Conservation (phyloP, 2,888 invertebrate species). For the Myopa testacea region DNA sequence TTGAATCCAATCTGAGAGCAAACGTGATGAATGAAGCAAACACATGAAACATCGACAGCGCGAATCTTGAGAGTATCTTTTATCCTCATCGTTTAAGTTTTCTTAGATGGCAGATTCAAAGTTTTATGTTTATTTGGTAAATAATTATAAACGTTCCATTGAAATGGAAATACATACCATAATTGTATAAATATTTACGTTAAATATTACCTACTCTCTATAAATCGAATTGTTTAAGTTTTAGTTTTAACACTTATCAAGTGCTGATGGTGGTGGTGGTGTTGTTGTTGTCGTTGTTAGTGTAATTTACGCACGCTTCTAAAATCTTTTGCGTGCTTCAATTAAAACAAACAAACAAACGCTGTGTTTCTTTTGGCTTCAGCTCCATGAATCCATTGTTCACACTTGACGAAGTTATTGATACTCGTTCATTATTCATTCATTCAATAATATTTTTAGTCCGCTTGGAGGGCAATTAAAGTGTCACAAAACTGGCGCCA, state of each 20-base stretch:
- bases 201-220: too few relatives aligned
- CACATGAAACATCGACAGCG: too few relatives aligned
- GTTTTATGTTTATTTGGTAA: too few relatives aligned
- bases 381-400: conserved; percentile 13
- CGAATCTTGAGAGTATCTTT: not conserved
- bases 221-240: too few relatives aligned
- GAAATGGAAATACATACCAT: too few relatives aligned
- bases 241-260: too few relatives aligned
- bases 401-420: conserved; percentile 36
- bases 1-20: too few relatives aligned
- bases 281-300: not conserved
- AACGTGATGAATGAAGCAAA: too few relatives aligned
- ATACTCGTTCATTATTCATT: not conserved
- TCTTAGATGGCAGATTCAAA: too few relatives aligned
- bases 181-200: too few relatives aligned
- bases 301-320: not conserved
- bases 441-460: conserved; percentile 24
- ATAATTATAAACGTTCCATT: too few relatives aligned
- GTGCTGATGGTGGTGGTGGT: not conserved
- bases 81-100: not conserved
- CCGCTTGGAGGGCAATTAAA: conserved; percentile 51
- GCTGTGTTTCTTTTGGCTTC: too few relatives aligned
- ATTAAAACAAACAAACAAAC: conserved; percentile 4
- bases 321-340: not conserved
- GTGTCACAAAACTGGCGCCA: conserved; percentile 52